These are phyloP conservation scores for Exocentrus adspersus DNA, from an alignment of 2,888 invertebrate genomes.

Conservation along the genomic window DNA sequence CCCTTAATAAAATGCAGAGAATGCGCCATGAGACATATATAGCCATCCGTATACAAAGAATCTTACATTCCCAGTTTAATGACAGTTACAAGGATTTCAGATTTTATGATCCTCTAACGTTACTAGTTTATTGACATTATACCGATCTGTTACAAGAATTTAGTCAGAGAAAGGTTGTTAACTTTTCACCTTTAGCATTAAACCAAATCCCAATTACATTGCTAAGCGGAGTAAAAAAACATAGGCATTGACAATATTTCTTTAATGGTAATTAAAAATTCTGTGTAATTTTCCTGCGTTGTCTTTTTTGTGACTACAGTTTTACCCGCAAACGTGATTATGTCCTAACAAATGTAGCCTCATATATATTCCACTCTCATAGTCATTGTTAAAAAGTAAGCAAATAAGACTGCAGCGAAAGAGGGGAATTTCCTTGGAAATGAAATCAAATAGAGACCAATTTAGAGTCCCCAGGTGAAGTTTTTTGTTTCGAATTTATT, in stretches of 20 bases:
- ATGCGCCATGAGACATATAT: slow-evolving; percentile 20
- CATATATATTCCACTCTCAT: slow-evolving; percentile 23
- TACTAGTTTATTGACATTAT: neutral
- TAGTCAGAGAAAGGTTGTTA: no score
- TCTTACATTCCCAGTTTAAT: neutral
- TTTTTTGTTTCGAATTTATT: slow-evolving; percentile 44
- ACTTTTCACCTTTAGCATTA: no score
- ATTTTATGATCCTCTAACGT: neutral
- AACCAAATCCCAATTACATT: no score
- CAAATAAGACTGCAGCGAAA: slow-evolving; percentile 22
- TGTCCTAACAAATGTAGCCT: slow-evolving; percentile 21
- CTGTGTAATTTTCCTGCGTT: no score
- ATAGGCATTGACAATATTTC: no score
- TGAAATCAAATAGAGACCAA: slow-evolving; percentile 33
- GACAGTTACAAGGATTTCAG: neutral
- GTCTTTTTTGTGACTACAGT: slow-evolving; percentile 2
- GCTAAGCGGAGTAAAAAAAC: no score
- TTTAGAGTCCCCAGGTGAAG: slow-evolving; percentile 37
- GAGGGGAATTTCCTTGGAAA: slow-evolving; percentile 23
- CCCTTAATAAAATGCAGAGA: slow-evolving; percentile 25
- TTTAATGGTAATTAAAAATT: no score
- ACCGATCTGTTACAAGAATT: neutral
- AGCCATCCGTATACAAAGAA: neutral
- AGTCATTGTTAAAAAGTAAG: slow-evolving; percentile 28
- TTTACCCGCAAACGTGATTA: slow-evolving; percentile 20